phyloP scores from a whole-genome alignment of 2,113 vertebrate species.

The Myotis davidii region DNA sequence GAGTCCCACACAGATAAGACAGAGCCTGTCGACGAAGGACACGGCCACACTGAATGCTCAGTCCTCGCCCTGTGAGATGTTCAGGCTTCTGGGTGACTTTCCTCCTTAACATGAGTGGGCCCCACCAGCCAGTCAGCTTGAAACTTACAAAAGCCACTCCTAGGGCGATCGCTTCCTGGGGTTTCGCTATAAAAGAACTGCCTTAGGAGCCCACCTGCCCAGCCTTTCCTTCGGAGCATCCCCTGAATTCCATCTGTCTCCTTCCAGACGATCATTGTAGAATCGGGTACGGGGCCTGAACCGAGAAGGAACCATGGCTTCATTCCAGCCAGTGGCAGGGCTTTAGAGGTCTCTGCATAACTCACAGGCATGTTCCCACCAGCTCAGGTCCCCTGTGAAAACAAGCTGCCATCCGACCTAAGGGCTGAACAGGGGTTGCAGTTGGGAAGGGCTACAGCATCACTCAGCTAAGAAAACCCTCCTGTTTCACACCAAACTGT shows the following conservation, averaged over 20 bases:
- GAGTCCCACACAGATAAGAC: accelerated
- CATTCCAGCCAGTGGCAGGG: neutral
- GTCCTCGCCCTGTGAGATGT: accelerated
- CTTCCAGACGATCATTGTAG: neutral
- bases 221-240: neutral
- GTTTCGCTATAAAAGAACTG: neutral
- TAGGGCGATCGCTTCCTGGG: neutral
- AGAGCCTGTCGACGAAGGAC: neutral
- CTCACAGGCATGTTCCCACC: neutral
- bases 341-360: neutral
- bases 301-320: neutral
- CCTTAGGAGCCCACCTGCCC: neutral
- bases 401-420: accelerated
- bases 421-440: neutral
- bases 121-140: neutral
- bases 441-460: neutral
- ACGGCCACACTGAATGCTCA: accelerated
- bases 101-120: neutral
- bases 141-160: neutral
- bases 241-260: constrained; percentile 5
- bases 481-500: neutral
- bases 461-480: neutral
- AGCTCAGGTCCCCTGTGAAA: neutral
- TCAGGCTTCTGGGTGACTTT: accelerated
- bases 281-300: constrained; percentile 1